Conservation (phyloP, 2,113 vertebrate genomes). For the Scalopus aquaticus region DNA sequence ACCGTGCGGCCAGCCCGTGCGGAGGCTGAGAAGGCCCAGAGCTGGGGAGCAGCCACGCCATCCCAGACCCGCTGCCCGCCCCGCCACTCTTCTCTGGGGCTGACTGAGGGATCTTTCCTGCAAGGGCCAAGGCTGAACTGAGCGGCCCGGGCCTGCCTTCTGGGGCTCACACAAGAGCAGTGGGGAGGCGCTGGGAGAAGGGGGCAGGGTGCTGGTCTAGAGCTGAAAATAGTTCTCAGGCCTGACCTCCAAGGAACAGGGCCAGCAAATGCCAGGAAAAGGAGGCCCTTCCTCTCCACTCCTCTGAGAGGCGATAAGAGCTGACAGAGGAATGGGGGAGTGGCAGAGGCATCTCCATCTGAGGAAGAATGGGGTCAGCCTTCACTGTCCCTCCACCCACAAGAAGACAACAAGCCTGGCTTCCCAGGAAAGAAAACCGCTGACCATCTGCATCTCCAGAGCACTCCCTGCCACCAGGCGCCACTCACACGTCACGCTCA, state of each 20-base stretch:
- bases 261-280: not conserved
- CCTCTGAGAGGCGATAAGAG: not conserved
- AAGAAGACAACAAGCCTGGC: not conserved
- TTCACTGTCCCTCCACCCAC: not conserved
- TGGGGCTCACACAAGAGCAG: not conserved
- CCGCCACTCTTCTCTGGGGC: not conserved
- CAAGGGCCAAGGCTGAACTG: rapidly evolving
- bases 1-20: not conserved
- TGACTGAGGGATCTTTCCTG: rapidly evolving
- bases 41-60: too few relatives aligned
- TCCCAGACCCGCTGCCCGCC: rapidly evolving
- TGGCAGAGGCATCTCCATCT: not conserved
- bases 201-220: not conserved
- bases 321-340: not conserved
- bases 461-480: not conserved
- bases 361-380: not conserved
- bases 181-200: rapidly evolving
- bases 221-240: not conserved
- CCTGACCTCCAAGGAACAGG: not conserved
- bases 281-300: not conserved
- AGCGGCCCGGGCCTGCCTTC: not conserved
- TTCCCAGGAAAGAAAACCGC: not conserved
- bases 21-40: not conserved
- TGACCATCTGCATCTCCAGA: rapidly evolving
- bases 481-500: not conserved